These are phyloP conservation scores for Drosophila recens DNA, from an alignment of 2,888 invertebrate genomes.

Conservation along the genomic window DNA sequence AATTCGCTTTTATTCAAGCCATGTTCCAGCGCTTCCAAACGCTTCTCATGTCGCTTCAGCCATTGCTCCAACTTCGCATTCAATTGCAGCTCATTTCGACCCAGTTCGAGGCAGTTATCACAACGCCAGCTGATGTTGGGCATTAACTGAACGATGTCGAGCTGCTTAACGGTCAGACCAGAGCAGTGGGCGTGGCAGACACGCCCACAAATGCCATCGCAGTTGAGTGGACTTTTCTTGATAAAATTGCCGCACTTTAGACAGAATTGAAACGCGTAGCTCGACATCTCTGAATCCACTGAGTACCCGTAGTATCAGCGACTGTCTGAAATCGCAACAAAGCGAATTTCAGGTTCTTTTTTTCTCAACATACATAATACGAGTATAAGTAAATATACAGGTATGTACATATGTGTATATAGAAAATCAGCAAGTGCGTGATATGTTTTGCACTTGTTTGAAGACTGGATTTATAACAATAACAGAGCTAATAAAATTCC, in stretches of 20 bases:
- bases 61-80: conserved; percentile 44
- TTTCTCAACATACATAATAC: conserved; percentile 10
- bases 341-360: conserved; percentile 53
- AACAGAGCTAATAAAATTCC: conserved; percentile 40
- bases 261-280: conserved; percentile 46
- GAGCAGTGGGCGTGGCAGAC: conserved; percentile 45
- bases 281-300: conserved; percentile 61
- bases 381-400: not conserved
- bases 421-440: conserved; percentile 19
- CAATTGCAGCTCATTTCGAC: conserved; percentile 2
- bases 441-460: conserved; percentile 26
- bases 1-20: conserved; percentile 39
- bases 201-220: conserved; percentile 44
- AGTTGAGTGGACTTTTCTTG: conserved; percentile 28
- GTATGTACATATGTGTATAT: not conserved
- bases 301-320: conserved; percentile 20
- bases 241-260: conserved; percentile 43
- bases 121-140: conserved; percentile 58
- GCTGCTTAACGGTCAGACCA: conserved; percentile 34
- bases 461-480: conserved; percentile 18
- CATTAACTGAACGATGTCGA: conserved; percentile 22
- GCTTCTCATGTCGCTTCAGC: conserved; percentile 62
- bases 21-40: conserved; percentile 52
- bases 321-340: conserved; percentile 22
- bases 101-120: conserved; percentile 35